A percentile compares a stretch with the other conserved stretches of the same genome.
phyloP scores from a whole-genome alignment of 23 tunicate genomes.

The Phallusia fumigata region DNA sequence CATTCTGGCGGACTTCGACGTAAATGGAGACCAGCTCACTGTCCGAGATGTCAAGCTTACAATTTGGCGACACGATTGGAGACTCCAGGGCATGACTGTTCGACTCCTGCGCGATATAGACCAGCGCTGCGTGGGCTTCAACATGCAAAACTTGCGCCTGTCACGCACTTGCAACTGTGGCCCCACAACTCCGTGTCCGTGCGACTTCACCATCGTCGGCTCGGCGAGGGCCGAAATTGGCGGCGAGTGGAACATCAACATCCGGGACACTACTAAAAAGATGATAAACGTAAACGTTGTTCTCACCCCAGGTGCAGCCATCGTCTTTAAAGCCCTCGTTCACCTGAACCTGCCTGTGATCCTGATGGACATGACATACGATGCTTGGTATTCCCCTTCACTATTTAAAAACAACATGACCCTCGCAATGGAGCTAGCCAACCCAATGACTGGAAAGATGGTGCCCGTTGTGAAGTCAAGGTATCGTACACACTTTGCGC shows the following conservation, averaged over 20 bases:
- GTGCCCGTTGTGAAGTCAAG: neutral
- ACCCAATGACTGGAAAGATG: slow-evolving; percentile 10
- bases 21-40: neutral
- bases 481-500: neutral
- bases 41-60: neutral
- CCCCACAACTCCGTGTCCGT: neutral
- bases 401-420: neutral
- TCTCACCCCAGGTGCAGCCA: neutral
- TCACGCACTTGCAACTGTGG: neutral
- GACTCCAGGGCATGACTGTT: neutral
- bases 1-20: neutral
- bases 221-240: neutral
- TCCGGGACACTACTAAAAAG: slow-evolving; percentile 9
- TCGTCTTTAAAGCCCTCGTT: neutral
- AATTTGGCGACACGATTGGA: neutral
- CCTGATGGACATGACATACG: neutral
- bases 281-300: neutral
- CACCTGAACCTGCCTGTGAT: neutral
- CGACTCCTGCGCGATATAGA: neutral
- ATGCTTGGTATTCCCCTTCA: neutral
- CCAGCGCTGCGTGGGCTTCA: neutral
- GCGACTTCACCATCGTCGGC: slow-evolving; percentile 6
- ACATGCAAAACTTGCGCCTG: neutral
- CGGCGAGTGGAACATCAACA: slow-evolving; percentile 16
- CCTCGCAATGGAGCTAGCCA: neutral